Base-by-base conservation (phyloP, 2,797 vertebrate genomes). In the Gallirallus australis region DNA sequence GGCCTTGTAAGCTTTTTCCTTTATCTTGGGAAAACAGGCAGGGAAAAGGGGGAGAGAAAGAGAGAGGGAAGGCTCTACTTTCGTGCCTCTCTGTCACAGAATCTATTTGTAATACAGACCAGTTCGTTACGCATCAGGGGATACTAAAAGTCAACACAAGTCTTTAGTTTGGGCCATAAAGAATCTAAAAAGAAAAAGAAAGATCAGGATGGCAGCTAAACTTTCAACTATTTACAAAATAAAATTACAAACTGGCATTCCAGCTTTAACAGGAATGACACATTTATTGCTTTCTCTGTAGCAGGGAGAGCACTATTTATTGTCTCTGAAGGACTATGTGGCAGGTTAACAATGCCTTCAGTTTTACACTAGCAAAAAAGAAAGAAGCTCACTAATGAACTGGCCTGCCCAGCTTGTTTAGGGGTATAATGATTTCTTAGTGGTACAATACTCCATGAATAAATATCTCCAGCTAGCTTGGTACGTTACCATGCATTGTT, bases 261-360 rank as follows among this genome's bases (percentile, higher is more conserved):
- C 84, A 90, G 82, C 86, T 94, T 68, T 86, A 96, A 94, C 65
- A 93, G 92, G 83, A 94, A 94, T 64, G 94, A 95, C 89, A 92
- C 64, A 87, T 95, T 97, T 96, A 96, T 79, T 94, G 96, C 89
- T 94, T 90, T 84, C 79, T 94, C 64, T 83, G 84, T 89, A 96
- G 90, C 89, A 85, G 28, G 28, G 56, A 97, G 91, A 96, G 72
- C 80, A 70, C 91, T 92, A 94, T 96, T 97, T 97, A 91, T 91
- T 96, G 89, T 95, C 95, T 95, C 91, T 95, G 94, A 96, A 95
- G 92, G 93, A 91, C 87, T 77, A 89, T 17, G 84, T 68, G 88
- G 93, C 85, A 96, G 94, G 94, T 95, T 95, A 96, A 95, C 82
- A 94, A 91, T 87, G 86, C 48, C 88, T 96, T 94, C 53, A 90